Base-by-base conservation (phyloP, 2,113 vertebrate species). In the Cygnus buccinator region DNA sequence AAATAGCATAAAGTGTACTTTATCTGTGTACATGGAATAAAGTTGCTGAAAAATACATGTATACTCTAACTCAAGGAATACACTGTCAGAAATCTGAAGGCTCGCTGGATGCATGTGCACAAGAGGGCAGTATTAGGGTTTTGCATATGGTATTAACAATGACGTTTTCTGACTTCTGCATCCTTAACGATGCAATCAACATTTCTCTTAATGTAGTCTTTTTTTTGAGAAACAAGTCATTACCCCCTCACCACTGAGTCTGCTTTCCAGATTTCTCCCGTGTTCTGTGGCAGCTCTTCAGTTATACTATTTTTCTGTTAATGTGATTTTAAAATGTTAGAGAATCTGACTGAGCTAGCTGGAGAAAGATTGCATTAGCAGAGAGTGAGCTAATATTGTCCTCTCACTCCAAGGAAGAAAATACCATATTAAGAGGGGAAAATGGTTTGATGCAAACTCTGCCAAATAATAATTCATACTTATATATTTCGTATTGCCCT, bases 91-190 rank as follows among this genome's bases (percentile, higher is more conserved):
- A 55, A 76, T 66, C 19, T 70, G 5, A 39, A 50, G 61, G 80
- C 48, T 81, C 67, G n/a, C 52, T 87, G 91, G 67, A 41, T 87
- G 68, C 31, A 7, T 87, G 88, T 94, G 95, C 97, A 95, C 95
- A 95, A 97, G 97, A 91, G 95, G 97, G 97, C 96, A 96, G 95
- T 81, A 95, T 92, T 31, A 85, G 55, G 76, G 85, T 90, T 95
- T 95, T 72, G 35, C 39, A 63, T 76, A 33, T 41, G 44, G 35
- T 81, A 18, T 84, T 95, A 89, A 75, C 28, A 1, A 0, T 59
- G 84, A 76, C 81, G 21, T 91, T 93, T 93, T 66, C 71, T 70
- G 28, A 57, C 84, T 94, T 90, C 33, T 39, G 31, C 25, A 13
- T 79, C 39, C 77, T 94, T 93, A 91, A 78, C 44, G 37, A 35